Conservation (phyloP, 2,113 vertebrate species). For the Oreochromis aureus region DNA sequence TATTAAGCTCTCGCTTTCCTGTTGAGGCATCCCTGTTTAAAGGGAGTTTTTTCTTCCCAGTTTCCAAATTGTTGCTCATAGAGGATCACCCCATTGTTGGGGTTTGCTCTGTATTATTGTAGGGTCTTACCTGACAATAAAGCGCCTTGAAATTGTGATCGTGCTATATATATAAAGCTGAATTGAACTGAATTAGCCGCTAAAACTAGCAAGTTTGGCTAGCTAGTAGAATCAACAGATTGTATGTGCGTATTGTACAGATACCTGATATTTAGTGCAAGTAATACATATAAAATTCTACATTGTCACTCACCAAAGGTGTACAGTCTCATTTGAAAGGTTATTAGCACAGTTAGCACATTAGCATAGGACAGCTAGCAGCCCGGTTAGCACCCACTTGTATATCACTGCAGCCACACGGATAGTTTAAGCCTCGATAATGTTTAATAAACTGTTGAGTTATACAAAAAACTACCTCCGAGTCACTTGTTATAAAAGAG, state of each 20-base stretch:
- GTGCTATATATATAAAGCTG: neutral
- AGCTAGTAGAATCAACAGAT: neutral
- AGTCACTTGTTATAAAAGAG: neutral
- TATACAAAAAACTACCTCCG: accelerated
- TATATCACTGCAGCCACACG: neutral
- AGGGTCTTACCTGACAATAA: neutral
- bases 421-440: neutral
- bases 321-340: neutral
- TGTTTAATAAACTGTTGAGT: neutral
- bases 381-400: neutral
- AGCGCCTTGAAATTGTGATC: neutral
- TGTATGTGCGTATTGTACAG: neutral
- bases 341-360: neutral
- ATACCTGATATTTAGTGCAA: neutral
- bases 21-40: no score
- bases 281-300: neutral
- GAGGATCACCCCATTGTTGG: neutral
- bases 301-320: neutral
- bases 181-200: neutral
- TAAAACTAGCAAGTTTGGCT: neutral
- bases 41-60: no score
- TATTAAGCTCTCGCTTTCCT: no score
- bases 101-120: neutral
- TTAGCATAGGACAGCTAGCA: neutral
- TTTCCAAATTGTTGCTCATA: neutral